Evolutionary conservation across 2,888 invertebrate genomes (phyloP).

Genomic region (Yponomeuta malinellus): DNA sequence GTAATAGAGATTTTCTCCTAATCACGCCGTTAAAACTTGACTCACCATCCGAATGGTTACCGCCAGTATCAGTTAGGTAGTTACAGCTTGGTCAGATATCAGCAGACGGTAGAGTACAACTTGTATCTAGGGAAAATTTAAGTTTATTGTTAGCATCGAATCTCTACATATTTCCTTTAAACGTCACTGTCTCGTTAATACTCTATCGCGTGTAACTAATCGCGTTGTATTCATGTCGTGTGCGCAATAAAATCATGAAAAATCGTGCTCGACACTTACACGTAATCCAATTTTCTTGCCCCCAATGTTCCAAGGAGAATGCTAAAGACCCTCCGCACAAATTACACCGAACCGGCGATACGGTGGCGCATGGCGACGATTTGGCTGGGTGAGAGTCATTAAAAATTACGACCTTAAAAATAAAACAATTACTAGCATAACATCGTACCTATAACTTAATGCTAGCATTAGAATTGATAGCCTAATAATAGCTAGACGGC

Average conservation of each 20-base stretch:
- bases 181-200: neutral
- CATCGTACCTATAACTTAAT: neutral
- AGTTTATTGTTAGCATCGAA: neutral
- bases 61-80: too few species aligned
- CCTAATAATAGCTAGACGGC: too few species aligned
- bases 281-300: conserved; percentile 65
- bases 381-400: neutral
- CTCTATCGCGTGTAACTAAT: conserved; percentile 31
- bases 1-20: too few species aligned
- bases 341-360: conserved; percentile 32
- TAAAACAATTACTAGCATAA: neutral
- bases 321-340: conserved; percentile 49
- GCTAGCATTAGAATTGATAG: conserved; percentile 27
- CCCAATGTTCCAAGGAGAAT: conserved; percentile 36
- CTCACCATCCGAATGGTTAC: too few species aligned
- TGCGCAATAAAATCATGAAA: conserved; percentile 64
- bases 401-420: neutral
- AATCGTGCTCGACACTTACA: conserved; percentile 53
- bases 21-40: too few species aligned
- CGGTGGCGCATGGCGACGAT: neutral
- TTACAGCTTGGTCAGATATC: too few species aligned
- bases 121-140: neutral
- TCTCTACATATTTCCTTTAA: neutral
- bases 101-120: too few species aligned
- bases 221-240: conserved; percentile 40